Conservation (phyloP, 2,888 invertebrate species). For the Drosophila falleni region DNA sequence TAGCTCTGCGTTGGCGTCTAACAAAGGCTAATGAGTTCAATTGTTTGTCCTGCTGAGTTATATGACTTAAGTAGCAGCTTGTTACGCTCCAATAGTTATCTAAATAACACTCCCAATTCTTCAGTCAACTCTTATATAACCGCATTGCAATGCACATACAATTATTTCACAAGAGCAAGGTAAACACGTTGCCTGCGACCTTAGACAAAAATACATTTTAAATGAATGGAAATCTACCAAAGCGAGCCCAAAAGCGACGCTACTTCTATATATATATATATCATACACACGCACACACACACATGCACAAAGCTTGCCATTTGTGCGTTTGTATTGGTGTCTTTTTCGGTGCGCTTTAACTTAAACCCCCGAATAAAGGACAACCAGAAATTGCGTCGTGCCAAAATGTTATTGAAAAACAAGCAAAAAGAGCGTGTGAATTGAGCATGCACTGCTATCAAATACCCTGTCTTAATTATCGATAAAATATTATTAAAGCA, state of each 20-base stretch:
- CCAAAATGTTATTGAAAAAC: conserved; percentile 59
- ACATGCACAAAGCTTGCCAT: conserved; percentile 51
- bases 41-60: conserved; percentile 6
- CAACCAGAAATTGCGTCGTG: conserved; percentile 73
- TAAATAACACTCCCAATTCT: neutral
- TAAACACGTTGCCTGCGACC: conserved; percentile 23
- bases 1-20: conserved; percentile 11
- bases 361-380: conserved; percentile 56
- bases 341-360: conserved; percentile 45
- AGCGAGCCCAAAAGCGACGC: conserved; percentile 25
- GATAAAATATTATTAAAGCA: too few relatives aligned
- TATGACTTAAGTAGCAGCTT: neutral
- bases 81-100: neutral
- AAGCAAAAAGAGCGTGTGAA: neutral
- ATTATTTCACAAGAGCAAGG: conserved; percentile 9
- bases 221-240: conserved; percentile 76
- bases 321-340: conserved; percentile 42
- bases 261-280: conserved; percentile 21
- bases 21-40: conserved; percentile 6
- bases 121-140: conserved; percentile 20
- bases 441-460: neutral
- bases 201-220: conserved; percentile 52
- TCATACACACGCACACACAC: conserved; percentile 20
- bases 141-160: conserved; percentile 11
- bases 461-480: conserved; percentile 21